These are phyloP conservation scores for Pantherophis guttatus DNA, from an alignment of 2,113 vertebrate species.

Conservation along the genomic window DNA sequence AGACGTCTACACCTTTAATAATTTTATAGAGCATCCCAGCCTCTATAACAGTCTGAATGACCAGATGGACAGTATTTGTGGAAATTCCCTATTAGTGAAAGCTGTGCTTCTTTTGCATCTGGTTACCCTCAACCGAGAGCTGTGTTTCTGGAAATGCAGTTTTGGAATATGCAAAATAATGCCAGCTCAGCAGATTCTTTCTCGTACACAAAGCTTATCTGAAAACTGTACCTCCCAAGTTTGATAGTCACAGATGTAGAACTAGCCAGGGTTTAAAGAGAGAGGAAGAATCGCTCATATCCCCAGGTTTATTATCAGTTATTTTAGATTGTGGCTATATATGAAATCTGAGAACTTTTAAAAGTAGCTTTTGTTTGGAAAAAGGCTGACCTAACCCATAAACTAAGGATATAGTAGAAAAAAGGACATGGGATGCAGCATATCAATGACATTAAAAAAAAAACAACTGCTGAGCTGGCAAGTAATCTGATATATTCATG, in stretches of 20 bases:
- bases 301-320: background rate
- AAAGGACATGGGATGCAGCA: background rate
- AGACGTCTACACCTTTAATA: background rate
- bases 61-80: background rate
- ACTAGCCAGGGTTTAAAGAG: background rate
- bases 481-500: background rate
- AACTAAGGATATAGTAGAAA: background rate
- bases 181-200: background rate
- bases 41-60: background rate
- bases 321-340: background rate
- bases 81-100: background rate
- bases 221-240: background rate
- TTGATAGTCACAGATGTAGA: background rate
- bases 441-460: background rate
- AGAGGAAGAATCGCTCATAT: background rate
- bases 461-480: background rate
- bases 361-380: background rate
- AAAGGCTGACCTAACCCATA: background rate
- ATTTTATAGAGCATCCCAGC: background rate
- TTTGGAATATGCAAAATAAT: background rate
- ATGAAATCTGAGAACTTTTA: background rate
- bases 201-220: background rate
- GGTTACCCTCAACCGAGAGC: background rate
- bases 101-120: background rate
- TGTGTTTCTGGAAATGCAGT: background rate